A percentile compares a stretch with the other conserved stretches of the same genome.
Evolutionary conservation across 2,797 vertebrate genomes (phyloP).

Genomic region (Eupleurogrammus muticus): DNA sequence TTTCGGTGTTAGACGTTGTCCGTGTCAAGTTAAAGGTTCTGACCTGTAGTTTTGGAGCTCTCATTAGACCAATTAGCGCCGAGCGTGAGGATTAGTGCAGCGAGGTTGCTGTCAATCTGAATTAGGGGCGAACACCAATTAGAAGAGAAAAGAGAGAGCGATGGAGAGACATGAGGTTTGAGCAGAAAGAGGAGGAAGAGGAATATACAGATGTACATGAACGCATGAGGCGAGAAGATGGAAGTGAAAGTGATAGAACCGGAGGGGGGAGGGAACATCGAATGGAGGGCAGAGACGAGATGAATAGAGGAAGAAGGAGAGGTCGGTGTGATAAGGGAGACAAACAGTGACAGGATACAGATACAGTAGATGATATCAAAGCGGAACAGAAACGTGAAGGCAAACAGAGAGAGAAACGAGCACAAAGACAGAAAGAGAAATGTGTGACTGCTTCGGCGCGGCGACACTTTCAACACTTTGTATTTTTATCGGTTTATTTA

Average conservation of each 20-base stretch:
- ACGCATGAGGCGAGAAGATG: background rate
- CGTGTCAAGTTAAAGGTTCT: background rate
- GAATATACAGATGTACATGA: background rate
- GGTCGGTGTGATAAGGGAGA: background rate
- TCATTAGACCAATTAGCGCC: conserved; percentile 35
- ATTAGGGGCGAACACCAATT: conserved; percentile 7
- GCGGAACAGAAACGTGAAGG: background rate
- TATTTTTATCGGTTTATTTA: conserved; percentile 61
- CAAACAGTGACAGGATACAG: conserved; percentile 14
- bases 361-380: conserved; percentile 25
- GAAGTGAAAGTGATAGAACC: background rate
- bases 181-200: background rate
- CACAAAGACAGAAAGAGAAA: background rate
- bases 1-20: background rate
- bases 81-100: conserved; percentile 2
- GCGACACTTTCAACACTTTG: conserved; percentile 42
- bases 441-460: conserved; percentile 6
- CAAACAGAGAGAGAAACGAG: conserved; percentile 22
- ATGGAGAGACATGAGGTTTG: background rate
- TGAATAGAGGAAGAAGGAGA: background rate
- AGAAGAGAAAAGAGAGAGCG: background rate
- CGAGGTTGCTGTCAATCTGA: background rate
- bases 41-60: background rate
- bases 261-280: background rate
- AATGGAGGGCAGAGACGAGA: background rate